Percentiles rank a stretch among this genome's conserved stretches.
Evolutionary conservation across 2,888 invertebrate species (phyloP).

Genomic region (Pelosia muscerda): DNA sequence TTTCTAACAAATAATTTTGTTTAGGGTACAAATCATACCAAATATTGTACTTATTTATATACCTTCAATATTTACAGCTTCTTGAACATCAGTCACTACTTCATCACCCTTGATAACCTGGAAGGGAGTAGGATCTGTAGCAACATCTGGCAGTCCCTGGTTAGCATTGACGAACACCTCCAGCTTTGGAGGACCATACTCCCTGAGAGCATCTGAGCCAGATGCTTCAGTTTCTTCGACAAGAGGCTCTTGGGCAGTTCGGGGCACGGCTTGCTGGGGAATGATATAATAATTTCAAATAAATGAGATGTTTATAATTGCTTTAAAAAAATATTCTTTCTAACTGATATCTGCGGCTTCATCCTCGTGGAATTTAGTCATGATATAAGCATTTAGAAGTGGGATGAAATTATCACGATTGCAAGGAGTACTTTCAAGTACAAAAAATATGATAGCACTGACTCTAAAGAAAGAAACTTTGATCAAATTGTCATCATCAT

Average conservation of each 20-base stretch:
- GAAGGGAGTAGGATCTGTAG: conserved; percentile 67
- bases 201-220: conserved; percentile 80
- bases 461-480: neutral
- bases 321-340: no score
- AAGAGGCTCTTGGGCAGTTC: conserved; percentile 57
- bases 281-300: neutral
- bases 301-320: no score
- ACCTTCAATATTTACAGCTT: conserved; percentile 48
- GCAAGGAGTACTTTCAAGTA: no score
- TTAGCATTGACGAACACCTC: conserved; percentile 59
- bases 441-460: no score
- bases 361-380: no score
- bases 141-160: conserved; percentile 71
- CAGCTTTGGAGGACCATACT: conserved; percentile 82
- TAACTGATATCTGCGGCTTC: no score
- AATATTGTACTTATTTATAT: no score
- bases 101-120: neutral
- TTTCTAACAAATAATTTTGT: no score
- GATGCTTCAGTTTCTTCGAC: conserved; percentile 64
- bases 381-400: no score
- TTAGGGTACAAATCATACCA: no score
- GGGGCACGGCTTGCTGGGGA: conserved; percentile 73
- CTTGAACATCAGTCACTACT: conserved; percentile 20
- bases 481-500: no score
- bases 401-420: no score